These are phyloP conservation scores for Sarcophaga variegata DNA, from an alignment of 2,888 invertebrate species.

Conservation along the genomic window DNA sequence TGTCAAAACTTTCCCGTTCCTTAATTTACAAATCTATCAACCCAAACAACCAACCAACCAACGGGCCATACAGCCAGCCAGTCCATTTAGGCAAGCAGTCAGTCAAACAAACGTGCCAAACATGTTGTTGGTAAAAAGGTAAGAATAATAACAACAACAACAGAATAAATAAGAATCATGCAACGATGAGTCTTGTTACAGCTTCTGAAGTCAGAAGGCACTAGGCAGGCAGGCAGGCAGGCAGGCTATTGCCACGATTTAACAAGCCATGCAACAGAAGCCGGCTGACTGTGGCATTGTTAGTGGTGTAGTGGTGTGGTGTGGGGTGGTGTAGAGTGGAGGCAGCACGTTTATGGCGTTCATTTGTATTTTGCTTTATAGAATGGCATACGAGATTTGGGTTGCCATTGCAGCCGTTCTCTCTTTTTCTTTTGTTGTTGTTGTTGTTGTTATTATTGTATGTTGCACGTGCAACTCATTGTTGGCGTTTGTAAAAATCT, in stretches of 20 bases:
- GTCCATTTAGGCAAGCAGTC: not conserved
- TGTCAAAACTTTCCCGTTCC: conserved; percentile 54
- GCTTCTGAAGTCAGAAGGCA: conserved; percentile 49
- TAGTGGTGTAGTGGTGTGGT: not conserved
- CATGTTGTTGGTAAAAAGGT: conserved; percentile 46
- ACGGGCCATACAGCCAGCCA: not conserved
- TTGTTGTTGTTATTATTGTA: conserved; percentile 34
- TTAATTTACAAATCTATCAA: conserved; percentile 66
- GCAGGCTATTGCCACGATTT: conserved; percentile 64
- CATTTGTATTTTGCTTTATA: conserved; percentile 10
- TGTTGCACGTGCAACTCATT: conserved; percentile 65
- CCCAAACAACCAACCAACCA: conserved; percentile 31
- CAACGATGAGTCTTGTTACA: not conserved
- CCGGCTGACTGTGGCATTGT: not conserved
- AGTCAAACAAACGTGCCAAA: conserved; percentile 57
- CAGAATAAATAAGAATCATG: not conserved
- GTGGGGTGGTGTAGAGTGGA: not conserved
- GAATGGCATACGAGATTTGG: conserved; percentile 8
- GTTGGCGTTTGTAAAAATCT: conserved; percentile 72
- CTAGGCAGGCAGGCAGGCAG: not conserved
- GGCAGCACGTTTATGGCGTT: not conserved
- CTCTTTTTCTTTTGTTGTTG: conserved; percentile 24
- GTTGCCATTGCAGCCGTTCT: conserved; percentile 62
- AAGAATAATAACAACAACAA: not conserved
- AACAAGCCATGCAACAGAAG: conserved; percentile 61